These are phyloP conservation scores for Lepidonotus clava DNA, from an alignment of 2,888 invertebrate species.

Conservation along the genomic window DNA sequence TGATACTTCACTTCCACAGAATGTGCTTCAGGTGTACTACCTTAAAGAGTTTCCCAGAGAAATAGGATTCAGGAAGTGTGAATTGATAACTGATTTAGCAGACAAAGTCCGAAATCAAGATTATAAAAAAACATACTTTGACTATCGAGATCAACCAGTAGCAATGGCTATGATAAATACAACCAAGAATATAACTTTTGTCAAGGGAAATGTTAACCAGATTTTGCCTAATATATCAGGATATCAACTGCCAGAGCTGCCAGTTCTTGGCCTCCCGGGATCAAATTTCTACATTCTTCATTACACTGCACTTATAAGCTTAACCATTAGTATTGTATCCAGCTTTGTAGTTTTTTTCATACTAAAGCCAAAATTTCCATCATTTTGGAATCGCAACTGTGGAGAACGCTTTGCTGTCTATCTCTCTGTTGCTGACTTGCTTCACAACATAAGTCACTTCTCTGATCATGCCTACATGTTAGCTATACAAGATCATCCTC, in stretches of 20 bases:
- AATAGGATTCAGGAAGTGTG: too few relatives aligned
- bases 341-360: background rate
- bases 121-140: too few relatives aligned
- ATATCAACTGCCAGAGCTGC: background rate
- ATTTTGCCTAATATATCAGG: too few relatives aligned
- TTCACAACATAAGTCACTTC: slow-evolving; percentile 21
- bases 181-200: too few relatives aligned
- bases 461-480: slow-evolving; percentile 23
- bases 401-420: slow-evolving; percentile 57
- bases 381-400: background rate
- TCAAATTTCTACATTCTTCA: slow-evolving; percentile 32
- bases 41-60: too few relatives aligned
- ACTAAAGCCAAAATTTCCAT: background rate
- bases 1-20: too few relatives aligned
- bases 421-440: slow-evolving; percentile 49
- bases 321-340: slow-evolving; percentile 10
- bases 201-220: too few relatives aligned
- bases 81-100: too few relatives aligned
- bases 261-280: slow-evolving; percentile 20
- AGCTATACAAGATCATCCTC: background rate
- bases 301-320: slow-evolving; percentile 2
- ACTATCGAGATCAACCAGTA: too few relatives aligned
- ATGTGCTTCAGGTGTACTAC: too few relatives aligned
- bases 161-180: too few relatives aligned
- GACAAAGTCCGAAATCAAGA: too few relatives aligned